These are phyloP conservation scores for Diplodus sargus DNA, from an alignment of 2,797 vertebrate genomes.

Conservation along the genomic window DNA sequence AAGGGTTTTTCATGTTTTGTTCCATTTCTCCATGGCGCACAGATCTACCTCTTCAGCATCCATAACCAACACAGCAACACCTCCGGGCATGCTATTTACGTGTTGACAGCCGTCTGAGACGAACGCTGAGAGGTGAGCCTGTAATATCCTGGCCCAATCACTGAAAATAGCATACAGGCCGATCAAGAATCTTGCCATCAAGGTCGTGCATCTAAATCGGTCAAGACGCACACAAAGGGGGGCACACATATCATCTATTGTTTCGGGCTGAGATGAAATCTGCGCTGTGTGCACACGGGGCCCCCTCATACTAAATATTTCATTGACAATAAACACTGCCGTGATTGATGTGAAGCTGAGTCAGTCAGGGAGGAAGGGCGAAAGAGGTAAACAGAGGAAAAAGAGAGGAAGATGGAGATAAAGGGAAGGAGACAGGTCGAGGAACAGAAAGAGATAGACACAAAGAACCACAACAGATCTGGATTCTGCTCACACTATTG, in stretches of 20 bases:
- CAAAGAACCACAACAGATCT: constrained; percentile 18
- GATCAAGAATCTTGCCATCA: constrained; percentile 36
- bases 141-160: constrained; percentile 43
- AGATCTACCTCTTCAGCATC: constrained; percentile 18
- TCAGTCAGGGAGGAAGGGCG: constrained; percentile 41
- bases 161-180: constrained; percentile 12
- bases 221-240: background rate
- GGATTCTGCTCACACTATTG: constrained; percentile 37
- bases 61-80: constrained; percentile 18
- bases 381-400: constrained; percentile 16
- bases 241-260: constrained; percentile 42
- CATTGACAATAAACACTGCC: constrained; percentile 77
- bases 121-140: constrained; percentile 35
- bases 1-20: constrained; percentile 14
- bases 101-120: constrained; percentile 43
- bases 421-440: background rate
- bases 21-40: background rate
- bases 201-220: constrained; percentile 48
- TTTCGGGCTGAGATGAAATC: constrained; percentile 67
- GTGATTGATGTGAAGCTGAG: constrained; percentile 69
- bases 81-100: constrained; percentile 45
- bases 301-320: constrained; percentile 77
- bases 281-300: constrained; percentile 58
- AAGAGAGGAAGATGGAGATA: constrained; percentile 15
- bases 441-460: constrained; percentile 7